A percentile compares a stretch with the other conserved stretches of the same genome.
Evolutionary conservation across 2,888 invertebrate species (phyloP).

Genomic region (Drosophila villosipedis): DNA sequence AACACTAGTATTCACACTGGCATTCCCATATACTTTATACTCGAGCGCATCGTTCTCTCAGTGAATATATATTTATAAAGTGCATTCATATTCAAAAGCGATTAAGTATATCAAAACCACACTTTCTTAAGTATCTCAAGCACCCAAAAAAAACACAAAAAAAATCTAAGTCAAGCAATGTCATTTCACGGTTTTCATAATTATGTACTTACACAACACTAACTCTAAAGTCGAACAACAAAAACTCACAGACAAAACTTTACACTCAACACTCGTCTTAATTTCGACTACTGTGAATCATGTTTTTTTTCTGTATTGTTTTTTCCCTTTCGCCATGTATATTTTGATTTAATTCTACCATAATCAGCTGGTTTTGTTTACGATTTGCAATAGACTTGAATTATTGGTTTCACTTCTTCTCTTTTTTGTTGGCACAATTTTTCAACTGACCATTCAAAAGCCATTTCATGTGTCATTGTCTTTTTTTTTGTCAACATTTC

Average conservation of each 20-base stretch:
- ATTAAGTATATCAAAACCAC: slow-evolving; percentile 34
- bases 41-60: slow-evolving; percentile 53
- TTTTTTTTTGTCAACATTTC: slow-evolving; percentile 76
- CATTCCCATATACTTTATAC: slow-evolving; percentile 34
- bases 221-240: slow-evolving; percentile 27
- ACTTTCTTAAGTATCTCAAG: slow-evolving; percentile 63
- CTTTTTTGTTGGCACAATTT: slow-evolving; percentile 64
- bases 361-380: slow-evolving; percentile 55
- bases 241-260: slow-evolving; percentile 50
- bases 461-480: slow-evolving; percentile 84
- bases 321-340: slow-evolving; percentile 26
- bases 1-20: slow-evolving; percentile 37
- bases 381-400: slow-evolving; percentile 44
- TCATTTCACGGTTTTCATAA: slow-evolving; percentile 58
- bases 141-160: slow-evolving; percentile 44
- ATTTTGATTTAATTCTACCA: slow-evolving; percentile 37
- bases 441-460: slow-evolving; percentile 82
- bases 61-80: slow-evolving; percentile 36
- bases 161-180: slow-evolving; percentile 29
- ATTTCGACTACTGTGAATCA: slow-evolving; percentile 41
- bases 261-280: slow-evolving; percentile 52
- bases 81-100: slow-evolving; percentile 36
- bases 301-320: slow-evolving; percentile 27
- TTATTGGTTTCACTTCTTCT: slow-evolving; percentile 10
- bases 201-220: slow-evolving; percentile 37